Conservation (phyloP, 2,113 vertebrate species). For the Lagopus leucura region DNA sequence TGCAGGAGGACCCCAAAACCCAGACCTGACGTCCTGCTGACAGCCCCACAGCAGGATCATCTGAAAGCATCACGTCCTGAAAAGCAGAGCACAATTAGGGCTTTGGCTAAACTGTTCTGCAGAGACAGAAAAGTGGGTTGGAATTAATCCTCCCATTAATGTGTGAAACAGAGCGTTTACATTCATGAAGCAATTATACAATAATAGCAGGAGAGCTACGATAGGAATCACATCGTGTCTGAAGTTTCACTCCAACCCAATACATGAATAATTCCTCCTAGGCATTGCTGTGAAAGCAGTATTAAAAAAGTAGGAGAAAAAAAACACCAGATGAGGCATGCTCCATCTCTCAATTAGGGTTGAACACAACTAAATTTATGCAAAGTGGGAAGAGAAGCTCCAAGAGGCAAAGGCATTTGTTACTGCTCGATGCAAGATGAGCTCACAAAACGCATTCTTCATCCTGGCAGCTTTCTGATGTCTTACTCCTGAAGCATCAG, state of each 20-base stretch:
- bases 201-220: background rate
- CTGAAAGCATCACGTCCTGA: accelerated
- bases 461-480: slow-evolving; percentile 45
- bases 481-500: slow-evolving; percentile 33
- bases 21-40: background rate
- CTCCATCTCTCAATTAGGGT: background rate
- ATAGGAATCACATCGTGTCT: slow-evolving; percentile 25
- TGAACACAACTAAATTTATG: slow-evolving; percentile 26
- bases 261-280: slow-evolving; percentile 47
- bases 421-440: background rate
- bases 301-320: background rate
- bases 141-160: slow-evolving; percentile 28
- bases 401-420: slow-evolving; percentile 37
- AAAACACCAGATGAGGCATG: background rate
- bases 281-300: background rate
- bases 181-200: background rate
- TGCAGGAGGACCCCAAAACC: background rate
- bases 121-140: background rate
- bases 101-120: background rate
- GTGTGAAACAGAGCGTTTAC: background rate
- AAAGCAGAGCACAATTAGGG: background rate
- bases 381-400: slow-evolving; percentile 48
- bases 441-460: background rate
- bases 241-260: background rate
- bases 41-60: accelerated